Evolutionary conservation across 2,797 vertebrate genomes (phyloP), one percentile per base, ranked within the genome.

Genomic region (Neopelma chrysocephalum): DNA sequence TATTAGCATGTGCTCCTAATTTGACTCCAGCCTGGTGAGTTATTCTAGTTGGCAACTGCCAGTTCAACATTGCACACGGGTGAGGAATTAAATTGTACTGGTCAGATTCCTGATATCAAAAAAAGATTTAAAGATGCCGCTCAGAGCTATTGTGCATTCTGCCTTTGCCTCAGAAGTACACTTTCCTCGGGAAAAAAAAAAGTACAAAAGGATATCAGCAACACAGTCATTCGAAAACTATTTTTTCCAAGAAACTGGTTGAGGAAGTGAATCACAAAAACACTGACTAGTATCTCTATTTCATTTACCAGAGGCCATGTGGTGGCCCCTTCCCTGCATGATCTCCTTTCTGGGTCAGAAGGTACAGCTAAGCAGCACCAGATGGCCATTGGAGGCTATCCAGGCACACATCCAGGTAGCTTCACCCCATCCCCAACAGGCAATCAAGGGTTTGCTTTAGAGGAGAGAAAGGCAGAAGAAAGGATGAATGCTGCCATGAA

Each of bases 321-420:
- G 42, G 22, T 25, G 94, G 77, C 54, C 58, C 42, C 83, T 89
- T 89, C 88, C 48, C 57, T 38, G 50, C 65, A 93, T 75, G 87
- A 90, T 15, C n/a, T 72, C 15, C 81, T 84, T 92, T 87, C 85
- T 62, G 48, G 82, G 56, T 71, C 81, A 84, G 82, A 87, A 83
- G 51, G 34, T 45, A 65, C 81, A 93, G 94, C 45, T 5, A 68
- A 96, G 71, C 87, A 82, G 86, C 86, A 95, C 56, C 96, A 97
- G 56, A 93, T 77, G 93, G 95, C 87, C 66, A 42, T 5, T 17
- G 86, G 89, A 60, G 84, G 66, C 54, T 91, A 86, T 88, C 54
- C 73, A 38, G 71, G 76, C 62, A 42, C 10, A 5, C 51, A 89
- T 45, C 65, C 70, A 97, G 95, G 95, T 96, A 94, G 50, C 58